These are phyloP conservation scores for Drosophila mimetica DNA, from an alignment of 2,888 invertebrate genomes.

Conservation along the genomic window DNA sequence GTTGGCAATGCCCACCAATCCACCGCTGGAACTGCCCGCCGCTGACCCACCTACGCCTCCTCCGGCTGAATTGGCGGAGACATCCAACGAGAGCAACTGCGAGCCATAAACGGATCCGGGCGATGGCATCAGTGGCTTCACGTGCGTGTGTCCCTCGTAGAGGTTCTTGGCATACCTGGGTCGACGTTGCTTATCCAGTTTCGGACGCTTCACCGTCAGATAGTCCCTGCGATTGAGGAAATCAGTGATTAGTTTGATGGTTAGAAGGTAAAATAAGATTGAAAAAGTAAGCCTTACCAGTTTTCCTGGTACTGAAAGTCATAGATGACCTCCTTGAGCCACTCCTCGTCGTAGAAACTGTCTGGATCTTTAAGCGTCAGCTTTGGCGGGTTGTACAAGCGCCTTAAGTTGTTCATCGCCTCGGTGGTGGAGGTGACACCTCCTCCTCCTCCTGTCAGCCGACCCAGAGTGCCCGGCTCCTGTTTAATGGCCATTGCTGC, in stretches of 20 bases:
- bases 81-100: conserved; percentile 75
- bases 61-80: conserved; percentile 30
- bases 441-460: conserved; percentile 1
- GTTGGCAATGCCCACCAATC: conserved; percentile 77
- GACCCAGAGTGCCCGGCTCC: conserved; percentile 54
- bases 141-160: conserved; percentile 87
- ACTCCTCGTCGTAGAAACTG: conserved; percentile 91
- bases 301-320: conserved; percentile 94
- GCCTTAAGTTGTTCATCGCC: conserved; percentile 79
- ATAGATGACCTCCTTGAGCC: conserved; percentile 92
- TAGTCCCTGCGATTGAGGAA: conserved; percentile 87
- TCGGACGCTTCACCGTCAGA: conserved; percentile 95
- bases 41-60: conserved; percentile 5
- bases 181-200: conserved; percentile 85
- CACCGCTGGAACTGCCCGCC: conserved; percentile 46
- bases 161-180: conserved; percentile 85
- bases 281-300: conserved; percentile 87
- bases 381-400: conserved; percentile 89
- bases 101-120: conserved; percentile 81
- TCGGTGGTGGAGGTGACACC: conserved; percentile 59
- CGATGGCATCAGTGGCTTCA: conserved; percentile 85
- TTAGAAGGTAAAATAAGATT: too few relatives aligned
- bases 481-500: conserved; percentile 53
- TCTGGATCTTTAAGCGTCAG: conserved; percentile 92
- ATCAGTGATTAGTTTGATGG: background rate